Evolutionary conservation across 92 coral and sea anemone genomes (phyloP).

Genomic region (Metridium senile): DNA sequence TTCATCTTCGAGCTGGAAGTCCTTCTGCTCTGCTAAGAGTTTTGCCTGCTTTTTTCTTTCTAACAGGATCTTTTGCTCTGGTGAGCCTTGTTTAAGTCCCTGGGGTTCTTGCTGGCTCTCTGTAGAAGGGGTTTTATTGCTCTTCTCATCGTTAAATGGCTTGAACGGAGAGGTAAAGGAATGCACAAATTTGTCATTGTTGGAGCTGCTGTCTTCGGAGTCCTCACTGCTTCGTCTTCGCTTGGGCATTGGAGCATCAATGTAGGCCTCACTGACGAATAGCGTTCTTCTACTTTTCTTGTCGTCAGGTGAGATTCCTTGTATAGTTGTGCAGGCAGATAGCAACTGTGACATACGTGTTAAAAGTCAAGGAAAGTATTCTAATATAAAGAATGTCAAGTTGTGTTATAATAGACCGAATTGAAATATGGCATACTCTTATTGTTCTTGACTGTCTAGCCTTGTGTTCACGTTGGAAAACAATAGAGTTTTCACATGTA

Average conservation of each 20-base stretch:
- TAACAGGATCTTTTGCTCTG: slow-evolving; percentile 79
- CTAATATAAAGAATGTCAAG: too few relatives aligned
- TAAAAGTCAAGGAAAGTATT: slow-evolving; percentile 47
- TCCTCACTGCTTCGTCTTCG: slow-evolving; percentile 49
- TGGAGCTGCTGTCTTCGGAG: slow-evolving; percentile 6
- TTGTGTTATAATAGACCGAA: too few relatives aligned
- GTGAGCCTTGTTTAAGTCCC: slow-evolving; percentile 42
- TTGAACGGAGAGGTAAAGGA: slow-evolving; percentile 70
- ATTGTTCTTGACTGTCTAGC: too few relatives aligned
- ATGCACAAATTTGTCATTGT: slow-evolving; percentile 47
- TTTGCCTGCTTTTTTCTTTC: slow-evolving; percentile 80
- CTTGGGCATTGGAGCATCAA: slow-evolving; percentile 52
- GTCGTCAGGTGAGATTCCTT: slow-evolving; percentile 47
- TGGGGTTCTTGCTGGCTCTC: slow-evolving; percentile 10
- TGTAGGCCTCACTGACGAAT: slow-evolving; percentile 40
- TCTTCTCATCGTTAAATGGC: slow-evolving; percentile 19
- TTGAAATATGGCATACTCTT: too few relatives aligned
- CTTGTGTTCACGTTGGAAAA: too few relatives aligned
- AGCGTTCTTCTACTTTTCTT: slow-evolving; percentile 80
- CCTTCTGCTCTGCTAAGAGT: slow-evolving; percentile 73
- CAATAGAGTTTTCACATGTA: too few relatives aligned
- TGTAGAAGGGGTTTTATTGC: neutral
- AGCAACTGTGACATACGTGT: slow-evolving; percentile 84
- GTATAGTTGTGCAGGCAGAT: slow-evolving; percentile 65
- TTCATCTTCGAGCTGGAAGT: slow-evolving; percentile 74